Conservation (phyloP, 2,888 invertebrate genomes). For the Cistogaster globosa region DNA sequence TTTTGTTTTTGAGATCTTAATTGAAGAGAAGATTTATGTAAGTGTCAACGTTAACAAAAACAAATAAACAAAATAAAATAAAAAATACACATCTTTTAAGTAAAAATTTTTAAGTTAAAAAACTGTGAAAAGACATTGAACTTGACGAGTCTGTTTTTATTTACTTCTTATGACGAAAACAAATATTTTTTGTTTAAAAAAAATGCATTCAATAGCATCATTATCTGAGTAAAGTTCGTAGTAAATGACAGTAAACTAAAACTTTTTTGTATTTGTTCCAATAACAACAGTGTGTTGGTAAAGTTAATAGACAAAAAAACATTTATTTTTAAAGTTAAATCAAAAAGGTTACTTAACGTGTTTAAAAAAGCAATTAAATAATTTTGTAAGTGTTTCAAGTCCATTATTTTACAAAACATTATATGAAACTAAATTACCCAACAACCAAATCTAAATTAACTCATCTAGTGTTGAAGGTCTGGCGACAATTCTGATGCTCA, state of each 20-base stretch:
- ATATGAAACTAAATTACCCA: too few species aligned
- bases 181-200: constrained; percentile 9
- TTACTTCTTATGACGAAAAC: not conserved
- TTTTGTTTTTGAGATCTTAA: constrained; percentile 21
- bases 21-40: constrained; percentile 57
- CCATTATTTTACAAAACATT: too few species aligned
- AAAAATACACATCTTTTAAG: constrained; percentile 17
- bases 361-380: too few species aligned
- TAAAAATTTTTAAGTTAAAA: constrained; percentile 44
- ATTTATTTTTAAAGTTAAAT: too few species aligned
- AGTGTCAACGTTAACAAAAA: constrained; percentile 45
- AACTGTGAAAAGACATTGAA: constrained; percentile 65
- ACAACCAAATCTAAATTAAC: too few species aligned
- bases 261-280: not conserved
- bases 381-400: too few species aligned
- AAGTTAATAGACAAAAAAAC: not conserved
- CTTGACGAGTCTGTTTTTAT: constrained; percentile 52
- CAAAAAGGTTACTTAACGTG: too few species aligned
- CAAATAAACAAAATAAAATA: constrained; percentile 6
- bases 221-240: not conserved
- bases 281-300: not conserved
- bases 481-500: too few species aligned
- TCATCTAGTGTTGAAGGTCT: too few species aligned
- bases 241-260: not conserved
- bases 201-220: constrained; percentile 2